These are phyloP conservation scores for Sparidentex hasta DNA, from an alignment of 2,797 vertebrate species.

Conservation along the genomic window DNA sequence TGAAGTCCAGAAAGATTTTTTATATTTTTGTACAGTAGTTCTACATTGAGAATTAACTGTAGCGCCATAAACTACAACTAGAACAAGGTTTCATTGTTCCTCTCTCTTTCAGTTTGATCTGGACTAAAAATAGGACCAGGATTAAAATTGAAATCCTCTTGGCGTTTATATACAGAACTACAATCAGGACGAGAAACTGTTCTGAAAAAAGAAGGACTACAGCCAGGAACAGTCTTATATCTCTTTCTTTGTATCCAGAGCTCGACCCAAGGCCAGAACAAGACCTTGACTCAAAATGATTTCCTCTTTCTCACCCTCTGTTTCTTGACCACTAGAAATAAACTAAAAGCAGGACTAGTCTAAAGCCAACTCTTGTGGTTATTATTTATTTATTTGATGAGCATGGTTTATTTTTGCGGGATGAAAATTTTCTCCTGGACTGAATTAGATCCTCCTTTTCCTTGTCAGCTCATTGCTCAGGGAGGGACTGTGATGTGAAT, in stretches of 20 bases:
- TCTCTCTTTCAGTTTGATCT: background rate
- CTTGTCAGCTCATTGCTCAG: conserved; percentile 71
- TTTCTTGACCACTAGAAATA: background rate
- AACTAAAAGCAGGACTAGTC: background rate
- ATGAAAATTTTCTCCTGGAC: background rate
- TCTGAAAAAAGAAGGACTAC: background rate
- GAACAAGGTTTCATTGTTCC: background rate
- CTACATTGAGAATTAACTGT: no score
- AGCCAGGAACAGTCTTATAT: background rate
- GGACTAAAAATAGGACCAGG: background rate
- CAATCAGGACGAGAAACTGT: background rate
- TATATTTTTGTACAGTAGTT: background rate
- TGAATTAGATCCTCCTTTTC: background rate
- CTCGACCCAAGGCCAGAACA: background rate
- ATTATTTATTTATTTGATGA: background rate
- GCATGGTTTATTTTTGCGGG: background rate
- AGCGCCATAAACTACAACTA: background rate
- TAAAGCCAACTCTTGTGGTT: background rate
- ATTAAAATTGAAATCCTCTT: background rate
- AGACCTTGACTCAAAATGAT: background rate
- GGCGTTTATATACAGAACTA: background rate
- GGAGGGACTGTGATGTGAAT: conserved; percentile 76
- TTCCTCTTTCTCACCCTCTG: background rate
- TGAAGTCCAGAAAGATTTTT: background rate
- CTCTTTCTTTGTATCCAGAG: background rate